Base-by-base conservation (phyloP, 2,888 invertebrate species). In the Patella caerulea region DNA sequence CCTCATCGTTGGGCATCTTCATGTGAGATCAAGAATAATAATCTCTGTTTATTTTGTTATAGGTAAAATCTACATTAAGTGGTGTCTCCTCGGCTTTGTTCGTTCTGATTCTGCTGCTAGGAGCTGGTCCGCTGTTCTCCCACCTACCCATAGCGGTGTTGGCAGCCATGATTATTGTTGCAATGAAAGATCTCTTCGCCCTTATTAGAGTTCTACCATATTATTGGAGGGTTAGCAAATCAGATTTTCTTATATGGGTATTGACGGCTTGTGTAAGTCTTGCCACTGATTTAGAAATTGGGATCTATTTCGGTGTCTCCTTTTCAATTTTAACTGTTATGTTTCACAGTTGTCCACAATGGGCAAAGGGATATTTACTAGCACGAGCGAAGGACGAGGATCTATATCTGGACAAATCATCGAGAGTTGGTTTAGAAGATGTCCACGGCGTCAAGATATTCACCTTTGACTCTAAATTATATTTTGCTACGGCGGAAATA, bases 141-240 rank as follows among this genome's bases (percentile, higher is more conserved):
- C 82, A 88, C 0, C 83, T 91, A 12, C 90, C 91, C 0, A 82
- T 87, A 54, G 78, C 85, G 78, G 88, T 92, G 56, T 86, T 93
- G 4, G 92, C 92, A 14, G 89, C 91, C 55, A 92, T 93, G 81
- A 92, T 92, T 70, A 87, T 91, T 29, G 91, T 92, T n/a, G 90
- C 91, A 17, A 86, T 92, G 83, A 90, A 92, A 77, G 88, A 91
- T 55, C 85, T 92, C 19, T 88, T 92, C 75, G 91, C 94, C 89
- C 96, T 96, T 92, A 93, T 95, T 24, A 84, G 93, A 90, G 95
- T 95, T 73, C 92, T 96, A 0, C 91, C 92, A 29, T 93, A 93
- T 83, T 94, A 96, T 83, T 96, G 96, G 95, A 93, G 93, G 84
- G 91, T 95, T 29, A 96, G 96, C 83, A 94, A 94, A 86, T 92